Evolutionary conservation across 2,888 invertebrate genomes (phyloP).

Genomic region (Nomada ferruginata): DNA sequence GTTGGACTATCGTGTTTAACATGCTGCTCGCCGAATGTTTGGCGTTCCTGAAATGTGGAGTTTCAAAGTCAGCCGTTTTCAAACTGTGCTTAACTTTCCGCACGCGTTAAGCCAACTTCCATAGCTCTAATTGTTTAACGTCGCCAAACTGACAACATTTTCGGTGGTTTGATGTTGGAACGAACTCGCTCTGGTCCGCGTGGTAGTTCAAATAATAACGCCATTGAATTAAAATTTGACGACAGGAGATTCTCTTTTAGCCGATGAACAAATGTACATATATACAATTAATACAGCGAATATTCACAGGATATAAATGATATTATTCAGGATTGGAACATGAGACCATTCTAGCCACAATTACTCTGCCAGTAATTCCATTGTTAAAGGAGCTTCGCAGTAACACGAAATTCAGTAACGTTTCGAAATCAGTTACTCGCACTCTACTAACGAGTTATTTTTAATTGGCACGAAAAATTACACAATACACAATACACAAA

Average conservation of each 20-base stretch:
- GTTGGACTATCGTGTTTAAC: conserved; percentile 2
- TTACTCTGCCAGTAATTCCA: not conserved
- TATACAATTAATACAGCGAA: not conserved
- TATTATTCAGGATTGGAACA: not conserved
- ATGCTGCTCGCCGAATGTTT: conserved; percentile 15
- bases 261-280: not conserved
- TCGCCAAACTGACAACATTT: conserved; percentile 16
- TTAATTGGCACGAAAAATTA: too few relatives aligned
- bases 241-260: too few relatives aligned
- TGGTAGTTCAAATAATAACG: not conserved
- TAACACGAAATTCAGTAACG: too few relatives aligned
- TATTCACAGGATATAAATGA: not conserved
- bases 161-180: conserved; percentile 20
- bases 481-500: too few relatives aligned
- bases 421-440: too few relatives aligned
- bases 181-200: not conserved
- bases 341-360: not conserved
- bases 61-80: conserved; percentile 29
- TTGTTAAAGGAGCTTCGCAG: not conserved
- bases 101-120: conserved; percentile 24
- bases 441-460: too few relatives aligned
- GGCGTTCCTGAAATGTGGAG: conserved; percentile 2
- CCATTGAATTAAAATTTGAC: not conserved
- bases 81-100: conserved; percentile 35
- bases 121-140: conserved; percentile 23